Evolutionary conservation across 2,888 invertebrate species (phyloP), one percentile per base, ranked within the genome.

Genomic region (Philhelius pedissequus): DNA sequence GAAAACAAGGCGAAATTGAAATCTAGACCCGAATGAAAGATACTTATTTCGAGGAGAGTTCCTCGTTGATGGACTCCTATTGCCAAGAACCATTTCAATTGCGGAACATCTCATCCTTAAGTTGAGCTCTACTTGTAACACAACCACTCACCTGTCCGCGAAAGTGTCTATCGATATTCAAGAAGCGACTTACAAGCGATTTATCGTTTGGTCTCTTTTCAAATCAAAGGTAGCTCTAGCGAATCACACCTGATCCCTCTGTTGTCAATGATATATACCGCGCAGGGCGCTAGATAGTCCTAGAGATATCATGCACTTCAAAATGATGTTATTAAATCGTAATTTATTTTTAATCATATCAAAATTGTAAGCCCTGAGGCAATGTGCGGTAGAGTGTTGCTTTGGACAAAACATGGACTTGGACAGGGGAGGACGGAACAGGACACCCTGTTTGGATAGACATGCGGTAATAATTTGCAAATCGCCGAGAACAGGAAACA

Each of bases 281-380:
- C 66, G 32, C 43, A 45, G 56, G 25, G 38, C 27, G 18, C 15
- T 27, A 43, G 52, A 32, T 52, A 68, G 64, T 76, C 40, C n/a
- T 20, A 52, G 69, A 79, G 70, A 66, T 60, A 68, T 38, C 78
- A 38, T 84, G 60, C 75, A 20, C 75, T 68, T 84, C 80, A 80
- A 71, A 56, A 84, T 84, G 75, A 84, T 84, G 75, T 84, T 84
- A 80, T 80, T 84, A 84, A 84, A 75, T 84, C 80, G 80, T 80
- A 75, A 84, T 84, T 84, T 84, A 84, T 80, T 84, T 84, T 84
- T 80, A 80, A 84, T 84, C 84, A 80, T 75, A 76, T 84, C 80
- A 84, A 80, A 80, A 74, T 30, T 45, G 45, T 79, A 74, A 80
- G 75, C 50, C 75, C 54, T 58, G 3, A 11, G 30, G 18, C 18